phyloP scores from a whole-genome alignment of 2,888 invertebrate genomes.

The Maniola hyperantus region DNA sequence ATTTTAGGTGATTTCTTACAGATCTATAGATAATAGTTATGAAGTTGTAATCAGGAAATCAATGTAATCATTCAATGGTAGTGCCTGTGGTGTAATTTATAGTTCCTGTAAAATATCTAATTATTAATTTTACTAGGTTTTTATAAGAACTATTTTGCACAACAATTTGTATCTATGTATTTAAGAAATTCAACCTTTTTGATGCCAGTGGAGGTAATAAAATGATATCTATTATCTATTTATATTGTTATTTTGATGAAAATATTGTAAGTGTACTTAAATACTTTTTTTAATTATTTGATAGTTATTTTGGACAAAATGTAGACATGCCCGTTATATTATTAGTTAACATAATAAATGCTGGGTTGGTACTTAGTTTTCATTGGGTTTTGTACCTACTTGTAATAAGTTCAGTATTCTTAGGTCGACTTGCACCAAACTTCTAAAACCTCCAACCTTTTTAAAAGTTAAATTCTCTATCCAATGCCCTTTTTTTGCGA shows the following conservation, averaged over 20 bases:
- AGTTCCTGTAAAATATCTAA: not conserved
- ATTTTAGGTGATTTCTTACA: not conserved
- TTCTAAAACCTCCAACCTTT: too few relatives aligned
- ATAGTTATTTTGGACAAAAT: not conserved
- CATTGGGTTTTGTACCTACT: not conserved
- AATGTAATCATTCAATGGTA: not conserved
- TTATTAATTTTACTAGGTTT: not conserved
- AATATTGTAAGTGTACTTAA: too few relatives aligned
- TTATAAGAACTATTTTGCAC: not conserved
- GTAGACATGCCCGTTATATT: not conserved
- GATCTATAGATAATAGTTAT: not conserved
- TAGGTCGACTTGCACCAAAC: too few relatives aligned
- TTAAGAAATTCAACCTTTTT: not conserved
- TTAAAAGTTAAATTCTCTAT: too few relatives aligned
- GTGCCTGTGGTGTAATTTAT: constrained; percentile 1
- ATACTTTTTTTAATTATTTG: too few relatives aligned
- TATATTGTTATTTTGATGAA: too few relatives aligned
- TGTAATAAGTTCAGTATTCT: not conserved
- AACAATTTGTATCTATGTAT: not conserved
- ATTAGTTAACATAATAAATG: not conserved
- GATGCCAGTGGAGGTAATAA: too few relatives aligned
- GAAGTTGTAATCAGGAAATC: not conserved
- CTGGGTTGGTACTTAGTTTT: constrained; percentile 8
- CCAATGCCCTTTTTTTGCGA: too few relatives aligned
- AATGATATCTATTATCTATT: too few relatives aligned